These are phyloP conservation scores for Distichodus sexfasciatus DNA, from an alignment of 2,797 vertebrate species.

Conservation along the genomic window DNA sequence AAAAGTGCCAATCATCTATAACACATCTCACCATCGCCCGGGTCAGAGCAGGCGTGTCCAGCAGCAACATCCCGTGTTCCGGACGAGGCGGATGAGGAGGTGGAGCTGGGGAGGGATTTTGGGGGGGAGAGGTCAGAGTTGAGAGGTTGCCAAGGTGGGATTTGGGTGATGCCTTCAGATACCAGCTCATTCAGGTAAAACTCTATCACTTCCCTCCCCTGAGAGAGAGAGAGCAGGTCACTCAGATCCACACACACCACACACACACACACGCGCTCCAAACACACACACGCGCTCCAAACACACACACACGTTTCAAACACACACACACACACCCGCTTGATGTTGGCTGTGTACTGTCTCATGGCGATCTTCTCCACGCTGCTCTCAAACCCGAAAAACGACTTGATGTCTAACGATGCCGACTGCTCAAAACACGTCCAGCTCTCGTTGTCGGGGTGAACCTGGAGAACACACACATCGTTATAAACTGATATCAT, in stretches of 20 bases:
- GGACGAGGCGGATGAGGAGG: slow-evolving; percentile 53
- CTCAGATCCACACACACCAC: not conserved
- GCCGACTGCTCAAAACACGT: slow-evolving; percentile 88
- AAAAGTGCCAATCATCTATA: too few species aligned
- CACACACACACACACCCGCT: slow-evolving; percentile 69
- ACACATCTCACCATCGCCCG: too few species aligned
- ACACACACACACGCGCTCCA: not conserved
- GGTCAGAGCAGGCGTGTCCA: slow-evolving; percentile 65
- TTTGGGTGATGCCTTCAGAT: slow-evolving; percentile 81
- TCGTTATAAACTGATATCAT: not conserved
- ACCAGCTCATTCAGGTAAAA: slow-evolving; percentile 90
- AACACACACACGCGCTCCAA: not conserved
- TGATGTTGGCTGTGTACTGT: slow-evolving; percentile 87
- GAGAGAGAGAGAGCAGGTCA: slow-evolving; percentile 18
- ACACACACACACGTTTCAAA: not conserved
- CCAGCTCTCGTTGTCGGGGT: slow-evolving; percentile 88
- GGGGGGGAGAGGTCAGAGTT: slow-evolving; percentile 21
- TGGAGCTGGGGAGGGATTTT: slow-evolving; percentile 59
- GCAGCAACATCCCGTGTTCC: slow-evolving; percentile 76
- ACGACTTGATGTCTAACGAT: slow-evolving; percentile 86
- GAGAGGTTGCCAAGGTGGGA: slow-evolving; percentile 81
- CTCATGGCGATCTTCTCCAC: slow-evolving; percentile 90
- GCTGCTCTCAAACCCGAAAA: slow-evolving; percentile 88
- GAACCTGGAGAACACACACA: slow-evolving; percentile 71
- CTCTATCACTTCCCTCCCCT: slow-evolving; percentile 98